Evolutionary conservation across 1,140 invertebrate species (phyloP).

Genomic region (Neomicropteryx cornuta): DNA sequence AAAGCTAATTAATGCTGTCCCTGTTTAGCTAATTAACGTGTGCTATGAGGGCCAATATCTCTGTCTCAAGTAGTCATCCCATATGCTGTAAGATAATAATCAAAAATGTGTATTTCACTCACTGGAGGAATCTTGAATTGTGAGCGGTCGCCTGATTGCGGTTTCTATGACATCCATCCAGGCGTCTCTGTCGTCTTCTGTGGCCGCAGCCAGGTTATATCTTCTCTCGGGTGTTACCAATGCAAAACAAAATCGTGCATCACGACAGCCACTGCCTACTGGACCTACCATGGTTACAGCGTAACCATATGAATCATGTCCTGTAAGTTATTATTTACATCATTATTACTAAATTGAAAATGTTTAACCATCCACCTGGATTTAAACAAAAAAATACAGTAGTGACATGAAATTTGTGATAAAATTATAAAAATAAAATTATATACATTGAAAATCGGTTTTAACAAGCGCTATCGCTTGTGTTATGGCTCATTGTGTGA

Average conservation of each 20-base stretch:
- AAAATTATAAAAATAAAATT: no score
- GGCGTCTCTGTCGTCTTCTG: slow-evolving; percentile 60
- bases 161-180: slow-evolving; percentile 71
- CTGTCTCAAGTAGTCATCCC: slow-evolving; percentile 6
- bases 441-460: no score
- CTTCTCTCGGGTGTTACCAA: slow-evolving; percentile 73
- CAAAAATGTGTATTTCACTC: slow-evolving; percentile 27
- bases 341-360: no score
- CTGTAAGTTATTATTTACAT: slow-evolving; percentile 32
- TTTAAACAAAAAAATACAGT: no score
- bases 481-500: no score
- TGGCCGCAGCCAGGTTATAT: slow-evolving; percentile 73
- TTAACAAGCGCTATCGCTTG: no score
- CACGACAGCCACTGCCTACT: slow-evolving; percentile 49
- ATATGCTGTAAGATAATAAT: slow-evolving; percentile 2
- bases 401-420: no score
- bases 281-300: slow-evolving; percentile 44
- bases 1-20: slow-evolving; percentile 1
- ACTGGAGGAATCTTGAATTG: slow-evolving; percentile 71
- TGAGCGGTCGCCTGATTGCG: slow-evolving; percentile 65
- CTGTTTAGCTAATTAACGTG: slow-evolving; percentile 1
- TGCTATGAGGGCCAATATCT: slow-evolving; percentile 6
- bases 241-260: slow-evolving; percentile 72
- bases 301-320: slow-evolving; percentile 65
- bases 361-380: neutral